phyloP scores from a whole-genome alignment of 2,888 invertebrate species.

The Pristionchus fissidentatus region DNA sequence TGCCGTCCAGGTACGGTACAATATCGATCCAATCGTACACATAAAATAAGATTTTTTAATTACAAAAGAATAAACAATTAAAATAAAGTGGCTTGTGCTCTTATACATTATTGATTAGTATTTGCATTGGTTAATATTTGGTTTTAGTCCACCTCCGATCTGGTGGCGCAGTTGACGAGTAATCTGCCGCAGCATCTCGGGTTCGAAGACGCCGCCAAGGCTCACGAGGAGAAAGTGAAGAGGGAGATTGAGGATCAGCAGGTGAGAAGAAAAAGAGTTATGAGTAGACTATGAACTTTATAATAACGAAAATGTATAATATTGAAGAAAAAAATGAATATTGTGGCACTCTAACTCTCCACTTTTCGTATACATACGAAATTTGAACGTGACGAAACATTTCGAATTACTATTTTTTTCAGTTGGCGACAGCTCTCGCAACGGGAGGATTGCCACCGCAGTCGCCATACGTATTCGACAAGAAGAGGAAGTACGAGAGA shows the following conservation, averaged over 20 bases:
- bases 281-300: no score
- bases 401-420: background rate
- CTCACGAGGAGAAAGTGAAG: conserved; percentile 62
- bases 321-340: no score
- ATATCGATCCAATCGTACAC: no score
- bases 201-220: conserved; percentile 60
- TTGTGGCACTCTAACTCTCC: no score
- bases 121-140: conserved; percentile 39
- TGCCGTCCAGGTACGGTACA: conserved; percentile 17
- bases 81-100: background rate
- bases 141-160: conserved; percentile 60
- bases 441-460: conserved; percentile 17
- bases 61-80: no score
- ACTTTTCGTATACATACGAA: no score
- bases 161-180: conserved; percentile 69
- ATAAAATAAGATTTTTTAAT: no score
- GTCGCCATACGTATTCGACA: conserved; percentile 49
- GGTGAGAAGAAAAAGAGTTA: conserved; percentile 46
- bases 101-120: background rate
- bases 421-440: conserved; percentile 29
- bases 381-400: no score
- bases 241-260: conserved; percentile 62
- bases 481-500: conserved; percentile 65
- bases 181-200: conserved; percentile 65
- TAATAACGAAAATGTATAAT: no score